phyloP scores from a whole-genome alignment of 2,113 vertebrate species.

The Corvus cornix region DNA sequence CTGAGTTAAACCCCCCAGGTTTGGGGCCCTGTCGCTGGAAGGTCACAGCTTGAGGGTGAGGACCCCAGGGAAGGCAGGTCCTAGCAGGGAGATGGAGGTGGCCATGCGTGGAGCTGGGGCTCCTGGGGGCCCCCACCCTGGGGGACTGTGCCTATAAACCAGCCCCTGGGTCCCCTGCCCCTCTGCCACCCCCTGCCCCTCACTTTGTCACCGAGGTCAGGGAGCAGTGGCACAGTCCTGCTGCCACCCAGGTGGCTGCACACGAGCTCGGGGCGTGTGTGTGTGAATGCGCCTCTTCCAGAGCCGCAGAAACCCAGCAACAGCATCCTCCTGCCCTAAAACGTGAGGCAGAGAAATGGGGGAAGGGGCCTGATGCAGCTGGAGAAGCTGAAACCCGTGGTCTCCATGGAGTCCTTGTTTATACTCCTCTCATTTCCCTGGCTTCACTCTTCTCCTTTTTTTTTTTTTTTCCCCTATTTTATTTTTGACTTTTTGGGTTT shows the following conservation, averaged over 20 bases:
- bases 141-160: accelerated
- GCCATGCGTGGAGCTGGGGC: background rate
- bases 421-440: background rate
- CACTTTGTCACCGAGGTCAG: background rate
- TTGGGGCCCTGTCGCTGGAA: background rate
- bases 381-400: background rate
- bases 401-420: conserved; percentile 41
- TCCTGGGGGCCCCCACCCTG: background rate
- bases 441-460: background rate
- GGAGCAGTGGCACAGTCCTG: background rate
- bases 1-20: background rate
- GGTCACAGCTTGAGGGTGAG: background rate
- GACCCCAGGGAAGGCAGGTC: background rate
- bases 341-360: background rate
- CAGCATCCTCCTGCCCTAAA: background rate
- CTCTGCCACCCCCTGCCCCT: background rate
- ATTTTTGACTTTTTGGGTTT: too few relatives aligned
- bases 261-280: accelerated
- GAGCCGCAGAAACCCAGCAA: background rate
- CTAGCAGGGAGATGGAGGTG: background rate
- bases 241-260: background rate
- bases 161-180: background rate
- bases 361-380: background rate
- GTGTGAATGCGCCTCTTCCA: background rate
- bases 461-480: background rate